Base-by-base conservation (phyloP, 1,140 invertebrate genomes). In the Leptopilina clavipes region DNA sequence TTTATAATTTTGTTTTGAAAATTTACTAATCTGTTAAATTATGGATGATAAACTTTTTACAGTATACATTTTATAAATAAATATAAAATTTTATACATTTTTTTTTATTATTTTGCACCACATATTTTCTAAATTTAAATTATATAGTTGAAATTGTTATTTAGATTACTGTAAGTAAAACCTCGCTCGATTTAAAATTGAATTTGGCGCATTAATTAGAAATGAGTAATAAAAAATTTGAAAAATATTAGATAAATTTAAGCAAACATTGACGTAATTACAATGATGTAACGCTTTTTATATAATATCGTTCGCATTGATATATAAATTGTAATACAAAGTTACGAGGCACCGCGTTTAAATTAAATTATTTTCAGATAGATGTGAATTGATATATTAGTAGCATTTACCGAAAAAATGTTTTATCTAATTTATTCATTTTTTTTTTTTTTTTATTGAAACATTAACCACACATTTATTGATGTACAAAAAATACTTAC, bases 241-340 rank as follows among this genome's bases (percentile, higher is more conserved):
- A n/a, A n/a, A n/a, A n/a, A n/a, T n/a, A n/a, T n/a, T n/a, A n/a
- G n/a, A n/a, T n/a, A n/a, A n/a, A 25, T 59, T 25, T 19, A 65
- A 65, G 59, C 59, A 65, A 31, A 65, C 25, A 65, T 65, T 37
- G 22, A 37, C 12, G 14, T 65, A 31, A n/a, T 65, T n/a, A 65
- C 3, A 65, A 17, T 25, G 8, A 31, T 65, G 10, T n/a, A 12
- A 22, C 25, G 14, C 11, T 12, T 31, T 14, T 31, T 11, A 31
- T 65, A 31, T 65, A 31, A 8, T 14, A 14, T n/a, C 22, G 59
- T 22, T 40, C 37, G 37, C 37, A 40, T 40, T 40, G n/a, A 31
- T 31, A 65, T 59, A 31, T 65, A 65, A 65, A 65, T 65, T n/a
- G 22, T 65, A 65, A 65, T 65, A 65, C 22, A 65, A 65, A 37